Conservation (phyloP, 2,113 vertebrate species). For the Megalops atlanticus region DNA sequence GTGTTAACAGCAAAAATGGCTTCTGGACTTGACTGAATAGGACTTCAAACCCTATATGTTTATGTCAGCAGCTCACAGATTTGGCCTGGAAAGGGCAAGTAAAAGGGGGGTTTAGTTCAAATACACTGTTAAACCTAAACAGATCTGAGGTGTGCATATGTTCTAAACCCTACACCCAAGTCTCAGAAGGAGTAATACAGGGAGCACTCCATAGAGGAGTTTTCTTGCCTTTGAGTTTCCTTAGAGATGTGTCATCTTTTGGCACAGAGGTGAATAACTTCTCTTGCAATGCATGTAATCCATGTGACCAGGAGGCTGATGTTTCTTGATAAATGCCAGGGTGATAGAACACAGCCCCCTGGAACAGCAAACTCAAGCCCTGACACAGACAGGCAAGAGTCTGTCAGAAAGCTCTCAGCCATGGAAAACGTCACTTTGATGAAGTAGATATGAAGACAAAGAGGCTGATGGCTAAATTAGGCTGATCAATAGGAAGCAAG, state of each 20-base stretch:
- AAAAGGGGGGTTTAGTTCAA: neutral
- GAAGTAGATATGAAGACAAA: slow-evolving; percentile 46
- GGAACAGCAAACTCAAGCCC: slow-evolving; percentile 47
- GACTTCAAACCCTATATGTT: too few relatives aligned
- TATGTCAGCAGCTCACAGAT: too few relatives aligned
- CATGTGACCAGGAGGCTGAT: slow-evolving; percentile 42
- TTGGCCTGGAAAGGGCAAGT: neutral
- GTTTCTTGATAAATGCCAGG: slow-evolving; percentile 63
- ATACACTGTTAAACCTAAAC: too few relatives aligned
- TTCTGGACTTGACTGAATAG: neutral
- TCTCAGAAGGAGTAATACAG: neutral
- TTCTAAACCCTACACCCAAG: neutral
- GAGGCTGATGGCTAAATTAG: slow-evolving; percentile 49
- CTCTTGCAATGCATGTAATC: too few relatives aligned
- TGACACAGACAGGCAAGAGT: slow-evolving; percentile 50
- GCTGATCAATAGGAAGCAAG: slow-evolving; percentile 31
- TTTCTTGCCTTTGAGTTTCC: too few relatives aligned
- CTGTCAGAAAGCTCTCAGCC: slow-evolving; percentile 51
- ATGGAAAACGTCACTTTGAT: slow-evolving; percentile 55
- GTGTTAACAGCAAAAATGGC: slow-evolving; percentile 54
- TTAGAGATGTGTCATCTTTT: neutral
- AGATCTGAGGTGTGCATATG: neutral
- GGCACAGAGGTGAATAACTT: too few relatives aligned
- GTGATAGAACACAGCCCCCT: slow-evolving; percentile 58
- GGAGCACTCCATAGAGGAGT: neutral